Evolutionary conservation across 1,140 invertebrate genomes (phyloP).

Genomic region (Diabrotica undecimpunctata): DNA sequence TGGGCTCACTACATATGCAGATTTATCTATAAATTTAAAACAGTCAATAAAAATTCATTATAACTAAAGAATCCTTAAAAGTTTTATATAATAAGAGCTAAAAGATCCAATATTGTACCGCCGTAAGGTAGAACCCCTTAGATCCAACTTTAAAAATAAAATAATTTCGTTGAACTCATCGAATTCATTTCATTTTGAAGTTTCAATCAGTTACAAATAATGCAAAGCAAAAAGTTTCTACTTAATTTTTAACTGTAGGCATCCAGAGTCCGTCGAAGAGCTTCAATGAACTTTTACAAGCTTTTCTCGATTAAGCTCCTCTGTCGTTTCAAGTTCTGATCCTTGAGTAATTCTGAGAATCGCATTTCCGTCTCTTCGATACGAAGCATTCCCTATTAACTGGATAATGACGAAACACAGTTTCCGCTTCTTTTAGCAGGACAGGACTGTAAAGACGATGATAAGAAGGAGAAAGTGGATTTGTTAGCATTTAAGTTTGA

Average conservation of each 20-base stretch:
- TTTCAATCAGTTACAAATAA: too few relatives aligned
- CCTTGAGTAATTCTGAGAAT: slow-evolving; percentile 15
- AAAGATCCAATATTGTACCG: too few relatives aligned
- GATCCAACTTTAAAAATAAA: too few relatives aligned
- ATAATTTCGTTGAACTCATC: too few relatives aligned
- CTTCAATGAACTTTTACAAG: slow-evolving; percentile 8
- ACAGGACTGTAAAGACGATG: neutral
- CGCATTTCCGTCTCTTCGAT: slow-evolving; percentile 5
- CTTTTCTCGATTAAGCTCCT: slow-evolving; percentile 6
- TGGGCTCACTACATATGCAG: too few relatives aligned
- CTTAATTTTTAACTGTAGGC: neutral
- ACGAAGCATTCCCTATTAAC: slow-evolving; percentile 14
- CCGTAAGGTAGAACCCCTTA: too few relatives aligned
- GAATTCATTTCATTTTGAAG: too few relatives aligned
- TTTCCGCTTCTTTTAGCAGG: slow-evolving; percentile 8
- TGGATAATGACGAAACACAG: slow-evolving; percentile 11
- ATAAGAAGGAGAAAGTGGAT: neutral
- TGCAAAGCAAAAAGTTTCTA: too few relatives aligned
- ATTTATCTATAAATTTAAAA: too few relatives aligned
- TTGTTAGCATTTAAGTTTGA: neutral
- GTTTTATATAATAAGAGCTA: too few relatives aligned
- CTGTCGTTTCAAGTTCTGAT: slow-evolving; percentile 15
- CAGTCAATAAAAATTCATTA: too few relatives aligned
- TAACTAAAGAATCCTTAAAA: too few relatives aligned
- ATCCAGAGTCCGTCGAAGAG: neutral